Evolutionary conservation across 2,888 invertebrate species (phyloP).

Genomic region (Epirrita christyi): DNA sequence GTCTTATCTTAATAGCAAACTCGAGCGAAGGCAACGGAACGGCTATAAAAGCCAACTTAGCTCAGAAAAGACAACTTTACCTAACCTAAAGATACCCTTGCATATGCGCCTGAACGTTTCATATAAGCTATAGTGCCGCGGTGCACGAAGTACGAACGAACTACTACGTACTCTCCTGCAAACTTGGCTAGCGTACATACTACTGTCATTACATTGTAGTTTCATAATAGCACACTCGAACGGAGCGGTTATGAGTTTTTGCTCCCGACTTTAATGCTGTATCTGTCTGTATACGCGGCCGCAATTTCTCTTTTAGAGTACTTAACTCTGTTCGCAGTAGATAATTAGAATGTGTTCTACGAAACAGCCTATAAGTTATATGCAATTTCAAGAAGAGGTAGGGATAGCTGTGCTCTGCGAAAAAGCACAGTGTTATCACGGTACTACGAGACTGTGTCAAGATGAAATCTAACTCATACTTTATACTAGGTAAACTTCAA

Average conservation of each 20-base stretch:
- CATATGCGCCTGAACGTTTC: neutral
- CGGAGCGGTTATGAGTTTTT: conserved; percentile 18
- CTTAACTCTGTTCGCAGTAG: neutral
- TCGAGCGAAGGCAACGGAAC: no score
- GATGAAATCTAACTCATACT: no score
- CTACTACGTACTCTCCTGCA: conserved; percentile 6
- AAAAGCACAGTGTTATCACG: neutral
- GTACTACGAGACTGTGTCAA: no score
- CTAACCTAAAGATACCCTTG: neutral
- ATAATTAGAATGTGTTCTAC: neutral
- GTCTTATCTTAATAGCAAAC: no score
- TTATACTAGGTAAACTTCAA: no score
- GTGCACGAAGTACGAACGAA: no score
- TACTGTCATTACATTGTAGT: conserved; percentile 19
- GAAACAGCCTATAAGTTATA: neutral
- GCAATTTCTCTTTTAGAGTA: conserved; percentile 1
- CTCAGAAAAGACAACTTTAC: no score
- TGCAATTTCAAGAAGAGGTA: neutral
- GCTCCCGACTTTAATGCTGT: conserved; percentile 5
- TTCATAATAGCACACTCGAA: conserved; percentile 26
- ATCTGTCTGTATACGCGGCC: neutral
- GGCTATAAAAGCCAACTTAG: no score
- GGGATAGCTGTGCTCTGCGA: neutral
- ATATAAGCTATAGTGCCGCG: neutral
- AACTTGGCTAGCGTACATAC: conserved; percentile 23